phyloP scores from a whole-genome alignment of 2,797 vertebrate species.

The Cuculus canorus region DNA sequence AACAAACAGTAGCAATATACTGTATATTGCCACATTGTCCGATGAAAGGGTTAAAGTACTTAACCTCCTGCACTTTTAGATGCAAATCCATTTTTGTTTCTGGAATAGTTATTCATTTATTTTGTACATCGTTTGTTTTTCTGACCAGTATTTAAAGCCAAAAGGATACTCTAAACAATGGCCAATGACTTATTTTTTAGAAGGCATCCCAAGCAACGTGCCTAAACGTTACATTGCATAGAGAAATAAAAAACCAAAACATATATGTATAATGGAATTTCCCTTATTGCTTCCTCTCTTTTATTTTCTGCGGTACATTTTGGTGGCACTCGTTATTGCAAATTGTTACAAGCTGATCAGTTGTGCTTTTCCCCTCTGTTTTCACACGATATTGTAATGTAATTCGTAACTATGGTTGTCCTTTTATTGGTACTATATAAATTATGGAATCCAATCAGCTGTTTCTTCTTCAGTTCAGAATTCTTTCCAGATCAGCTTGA shows the following conservation, averaged over 20 bases:
- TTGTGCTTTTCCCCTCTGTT: neutral
- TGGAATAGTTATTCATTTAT: constrained; percentile 78
- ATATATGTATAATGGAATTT: constrained; percentile 56
- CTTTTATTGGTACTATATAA: neutral
- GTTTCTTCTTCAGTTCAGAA: neutral
- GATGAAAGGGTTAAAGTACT: constrained; percentile 79
- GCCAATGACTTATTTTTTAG: constrained; percentile 81
- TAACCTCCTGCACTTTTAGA: constrained; percentile 81
- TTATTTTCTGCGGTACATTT: neutral
- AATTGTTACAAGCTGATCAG: neutral
- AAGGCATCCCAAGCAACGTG: constrained; percentile 81
- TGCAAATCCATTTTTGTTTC: constrained; percentile 80
- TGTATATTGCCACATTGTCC: constrained; percentile 76
- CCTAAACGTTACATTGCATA: constrained; percentile 81
- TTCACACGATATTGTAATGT: neutral
- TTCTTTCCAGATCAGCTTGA: neutral
- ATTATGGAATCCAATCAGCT: neutral
- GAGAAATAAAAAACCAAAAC: constrained; percentile 75
- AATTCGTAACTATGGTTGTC: neutral
- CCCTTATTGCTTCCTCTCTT: constrained; percentile 49
- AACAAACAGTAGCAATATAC: constrained; percentile 81
- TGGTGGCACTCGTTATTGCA: neutral
- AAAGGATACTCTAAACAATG: constrained; percentile 80
- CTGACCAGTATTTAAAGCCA: constrained; percentile 84
- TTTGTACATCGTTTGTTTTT: constrained; percentile 81